A percentile compares a stretch with the other conserved stretches of the same genome.
phyloP scores from a whole-genome alignment of 2,797 vertebrate genomes.

The Dallia pectoralis region DNA sequence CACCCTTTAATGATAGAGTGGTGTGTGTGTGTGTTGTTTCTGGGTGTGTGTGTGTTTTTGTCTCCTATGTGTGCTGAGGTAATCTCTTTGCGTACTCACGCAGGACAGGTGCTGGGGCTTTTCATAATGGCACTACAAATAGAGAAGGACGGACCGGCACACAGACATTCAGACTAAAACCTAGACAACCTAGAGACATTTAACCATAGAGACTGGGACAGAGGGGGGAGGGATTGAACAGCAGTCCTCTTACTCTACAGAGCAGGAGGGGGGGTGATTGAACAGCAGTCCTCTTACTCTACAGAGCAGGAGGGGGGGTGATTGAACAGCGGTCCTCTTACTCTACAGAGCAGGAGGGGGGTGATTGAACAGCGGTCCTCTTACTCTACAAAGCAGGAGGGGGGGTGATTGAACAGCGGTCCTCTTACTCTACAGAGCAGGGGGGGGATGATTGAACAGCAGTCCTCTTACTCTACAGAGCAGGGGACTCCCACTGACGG shows the following conservation, averaged over 20 bases:
- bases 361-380: too few species aligned
- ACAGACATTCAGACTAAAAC: neutral
- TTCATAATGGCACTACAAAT: constrained; percentile 25
- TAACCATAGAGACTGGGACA: neutral
- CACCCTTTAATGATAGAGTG: neutral
- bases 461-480: neutral
- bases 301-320: neutral
- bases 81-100: constrained; percentile 24
- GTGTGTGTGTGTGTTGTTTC: constrained; percentile 14
- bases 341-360: too few species aligned
- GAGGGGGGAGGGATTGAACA: too few species aligned
- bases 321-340: too few species aligned
- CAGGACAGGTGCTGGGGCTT: constrained; percentile 56
- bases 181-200: neutral
- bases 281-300: neutral
- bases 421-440: too few species aligned
- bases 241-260: too few species aligned
- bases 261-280: too few species aligned
- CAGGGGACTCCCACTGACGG: neutral
- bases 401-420: too few species aligned
- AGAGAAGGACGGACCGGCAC: neutral
- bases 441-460: neutral
- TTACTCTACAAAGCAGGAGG: too few species aligned
- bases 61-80: neutral
- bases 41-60: neutral